phyloP scores from a whole-genome alignment of 2,888 invertebrate species.

The Lordiphosa andalusiaca region DNA sequence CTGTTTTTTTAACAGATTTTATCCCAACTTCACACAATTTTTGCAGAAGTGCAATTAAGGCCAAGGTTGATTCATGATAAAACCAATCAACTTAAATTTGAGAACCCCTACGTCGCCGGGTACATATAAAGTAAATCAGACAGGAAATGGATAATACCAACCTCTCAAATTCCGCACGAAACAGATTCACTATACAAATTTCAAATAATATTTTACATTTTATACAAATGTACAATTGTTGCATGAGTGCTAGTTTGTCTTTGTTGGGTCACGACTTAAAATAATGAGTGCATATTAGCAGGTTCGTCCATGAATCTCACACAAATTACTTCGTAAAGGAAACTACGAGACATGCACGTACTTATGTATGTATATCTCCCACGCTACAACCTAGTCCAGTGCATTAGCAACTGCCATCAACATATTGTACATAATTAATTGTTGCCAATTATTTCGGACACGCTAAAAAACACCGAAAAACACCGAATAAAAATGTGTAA shows the following conservation, averaged over 20 bases:
- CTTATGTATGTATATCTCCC: background rate
- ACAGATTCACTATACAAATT: too few relatives aligned
- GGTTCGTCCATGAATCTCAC: conserved; percentile 21
- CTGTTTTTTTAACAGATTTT: too few relatives aligned
- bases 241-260: conserved; percentile 5
- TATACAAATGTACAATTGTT: background rate
- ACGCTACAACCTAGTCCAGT: conserved; percentile 15
- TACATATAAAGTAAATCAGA: too few relatives aligned
- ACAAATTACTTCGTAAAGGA: conserved; percentile 9
- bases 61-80: too few relatives aligned
- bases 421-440: background rate
- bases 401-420: conserved; percentile 29
- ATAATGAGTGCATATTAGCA: conserved; percentile 38
- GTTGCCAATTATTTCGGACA: conserved; percentile 23
- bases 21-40: too few relatives aligned
- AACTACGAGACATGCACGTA: conserved; percentile 19
- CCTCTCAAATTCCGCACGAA: too few relatives aligned
- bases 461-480: conserved; percentile 27
- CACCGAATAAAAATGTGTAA: conserved; percentile 24
- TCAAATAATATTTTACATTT: too few relatives aligned
- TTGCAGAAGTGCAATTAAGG: too few relatives aligned
- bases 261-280: conserved; percentile 47
- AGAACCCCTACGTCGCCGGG: too few relatives aligned
- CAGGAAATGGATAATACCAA: too few relatives aligned
- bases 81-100: too few relatives aligned